Evolutionary conservation across 1,140 invertebrate species (phyloP).

Genomic region (Drosophila varians): DNA sequence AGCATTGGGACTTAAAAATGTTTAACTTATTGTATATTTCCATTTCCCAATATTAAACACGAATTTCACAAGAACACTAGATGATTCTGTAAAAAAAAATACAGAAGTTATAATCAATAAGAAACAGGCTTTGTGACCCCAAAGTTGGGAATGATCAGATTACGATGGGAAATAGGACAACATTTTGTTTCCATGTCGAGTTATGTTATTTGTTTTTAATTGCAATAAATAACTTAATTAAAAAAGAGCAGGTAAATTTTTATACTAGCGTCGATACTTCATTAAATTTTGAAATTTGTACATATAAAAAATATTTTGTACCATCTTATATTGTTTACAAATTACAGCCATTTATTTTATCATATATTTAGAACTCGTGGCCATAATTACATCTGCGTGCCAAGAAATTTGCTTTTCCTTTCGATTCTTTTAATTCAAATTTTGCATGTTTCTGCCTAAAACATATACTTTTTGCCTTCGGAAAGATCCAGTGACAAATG

Average conservation of each 20-base stretch:
- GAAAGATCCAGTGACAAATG: conserved; percentile 6
- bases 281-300: no score
- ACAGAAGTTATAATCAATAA: conserved; percentile 12
- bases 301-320: no score
- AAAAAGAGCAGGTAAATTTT: no score
- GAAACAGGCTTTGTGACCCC: background rate
- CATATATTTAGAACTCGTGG: conserved; percentile 6
- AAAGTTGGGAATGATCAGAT: background rate
- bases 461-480: background rate
- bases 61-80: conserved; percentile 8
- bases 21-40: background rate
- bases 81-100: background rate
- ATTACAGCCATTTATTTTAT: background rate
- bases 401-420: background rate
- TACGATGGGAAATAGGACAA: background rate
- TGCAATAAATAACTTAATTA: no score
- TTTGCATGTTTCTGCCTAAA: conserved; percentile 44
- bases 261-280: no score
- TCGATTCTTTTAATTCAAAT: conserved; percentile 32
- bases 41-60: conserved; percentile 4
- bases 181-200: background rate
- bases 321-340: no score
- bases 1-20: background rate
- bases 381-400: conserved; percentile 9
- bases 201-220: background rate